Base-by-base conservation (phyloP, 2,888 invertebrate genomes). In the Caenorhabditis sp. region DNA sequence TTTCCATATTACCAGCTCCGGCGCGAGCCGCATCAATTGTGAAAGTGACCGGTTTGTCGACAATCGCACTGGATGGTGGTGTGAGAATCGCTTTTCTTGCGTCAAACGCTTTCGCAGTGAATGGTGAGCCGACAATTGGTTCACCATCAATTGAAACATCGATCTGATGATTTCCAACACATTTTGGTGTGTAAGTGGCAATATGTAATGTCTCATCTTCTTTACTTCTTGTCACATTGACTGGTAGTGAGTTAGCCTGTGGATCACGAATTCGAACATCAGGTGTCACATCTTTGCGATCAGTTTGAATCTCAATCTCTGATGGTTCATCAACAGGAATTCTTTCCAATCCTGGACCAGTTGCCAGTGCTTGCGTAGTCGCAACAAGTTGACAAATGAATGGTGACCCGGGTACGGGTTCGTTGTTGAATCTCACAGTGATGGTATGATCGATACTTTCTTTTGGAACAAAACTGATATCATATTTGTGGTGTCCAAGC, bases 1-100 rank as follows among this genome's bases (percentile, higher is more conserved):
- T 97, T 90, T 97, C 97, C 87, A 97, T 91, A 89, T 97, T 97
- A 26, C 97, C 97, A 59, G 96, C 95, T 75, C 97, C 95, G 85
- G 91, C 91, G 83, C 90, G 89, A 69, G 90, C 90, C 8, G 91
- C 91, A 86, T 91, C 92, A 90, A 96, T 96, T 83, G 94, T 94
- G 88, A 97, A 97, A 72, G 94, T 95, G 4, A 95, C 94, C 8
- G 95, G 94, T 88, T 94, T 93, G 19, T 95, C 95, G 24, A 96
- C 94, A 43, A 93, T 92, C 51, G 75, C 72, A 12, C 68, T 93
- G 17, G 93, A 93, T 80, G 97, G 95, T 85, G 96, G 95, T 0
- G 95, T 94, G 12, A 99, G 94, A 74, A 93, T 93, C n/a, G 97
- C 97, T 88, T 94, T 92, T 78, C 93, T 92, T 0, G 96, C 94